A percentile compares a stretch with the other conserved stretches of the same genome.
phyloP scores from a whole-genome alignment of 2,797 vertebrate species.

The Gorsachius magnificus region DNA sequence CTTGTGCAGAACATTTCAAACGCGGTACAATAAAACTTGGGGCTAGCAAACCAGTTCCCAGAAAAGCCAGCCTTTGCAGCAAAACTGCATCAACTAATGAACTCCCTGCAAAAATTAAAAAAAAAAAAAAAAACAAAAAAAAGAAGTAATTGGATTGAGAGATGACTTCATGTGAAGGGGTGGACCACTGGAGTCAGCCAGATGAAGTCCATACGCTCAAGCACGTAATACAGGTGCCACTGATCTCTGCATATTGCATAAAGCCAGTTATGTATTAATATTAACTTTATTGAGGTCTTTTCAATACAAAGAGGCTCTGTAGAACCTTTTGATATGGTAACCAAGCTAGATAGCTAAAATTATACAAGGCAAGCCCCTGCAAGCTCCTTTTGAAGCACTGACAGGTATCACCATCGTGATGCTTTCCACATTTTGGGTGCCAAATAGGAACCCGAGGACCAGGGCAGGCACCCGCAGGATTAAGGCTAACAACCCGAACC shows the following conservation, averaged over 20 bases:
- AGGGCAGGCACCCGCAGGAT: background rate
- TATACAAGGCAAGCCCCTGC: background rate
- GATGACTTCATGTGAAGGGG: fast-evolving
- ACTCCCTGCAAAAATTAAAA: background rate
- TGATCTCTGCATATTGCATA: fast-evolving
- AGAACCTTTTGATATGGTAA: background rate
- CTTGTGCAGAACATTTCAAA: background rate
- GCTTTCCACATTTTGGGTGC: background rate
- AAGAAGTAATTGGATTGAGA: background rate
- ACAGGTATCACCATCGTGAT: background rate
- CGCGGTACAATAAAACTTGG: background rate
- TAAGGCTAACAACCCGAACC: background rate
- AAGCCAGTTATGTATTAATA: background rate
- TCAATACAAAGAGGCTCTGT: background rate
- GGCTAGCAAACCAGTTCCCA: background rate
- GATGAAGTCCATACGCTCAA: background rate
- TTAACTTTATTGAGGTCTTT: background rate
- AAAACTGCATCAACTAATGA: background rate
- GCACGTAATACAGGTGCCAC: background rate
- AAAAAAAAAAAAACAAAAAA: too few species aligned
- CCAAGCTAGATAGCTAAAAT: background rate
- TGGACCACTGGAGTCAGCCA: background rate
- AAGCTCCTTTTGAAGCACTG: background rate
- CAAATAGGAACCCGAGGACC: background rate
- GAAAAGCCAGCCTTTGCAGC: background rate